Base-by-base conservation (phyloP, 2,113 vertebrate species). In the Cyanoramphus novaezelandiae region DNA sequence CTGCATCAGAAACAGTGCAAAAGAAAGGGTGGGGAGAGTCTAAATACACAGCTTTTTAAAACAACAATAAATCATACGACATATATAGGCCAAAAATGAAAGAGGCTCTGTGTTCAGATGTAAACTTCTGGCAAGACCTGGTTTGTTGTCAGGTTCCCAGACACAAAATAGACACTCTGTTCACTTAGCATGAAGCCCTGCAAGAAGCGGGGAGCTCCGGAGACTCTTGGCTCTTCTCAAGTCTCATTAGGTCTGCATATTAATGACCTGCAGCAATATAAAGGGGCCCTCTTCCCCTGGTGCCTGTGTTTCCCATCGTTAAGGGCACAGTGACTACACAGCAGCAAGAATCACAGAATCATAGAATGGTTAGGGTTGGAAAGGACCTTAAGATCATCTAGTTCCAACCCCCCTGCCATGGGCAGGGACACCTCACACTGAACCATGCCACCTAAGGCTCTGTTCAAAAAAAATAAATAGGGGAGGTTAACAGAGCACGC, bases 181-280 rank as follows among this genome's bases (percentile, higher is more conserved):
- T 98, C 98, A 97, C 94, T 97, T 97, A 97, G 97, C 97, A 97
- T 98, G 98, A 98, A 98, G 98, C 98, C 97, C 97, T 88, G 98
- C 96, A 97, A 99, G 98, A 97, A 97, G 97, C 98, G 93, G 96
- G 91, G 96, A 98, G 97, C 98, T 98, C 98, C 97, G 95, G 98
- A 98, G 97, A 97, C 98, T 97, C 98, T 98, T 98, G 98, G 98
- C 98, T 98, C 97, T 98, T 96, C 96, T 97, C 96, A 96, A 98
- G 98, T 97, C 98, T 99, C 98, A 98, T 99, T 99, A 99, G 98
- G 97, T 95, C 97, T 98, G 98, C 98, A 98, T 98, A 99, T 99
- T 99, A 99, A 99, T 99, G 98, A 99, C 98, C 98, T 98, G 97
- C 97, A 97, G 98, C 97, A 98, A 98, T 95, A 98, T 97, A 98